phyloP scores from a whole-genome alignment of 2,797 vertebrate genomes.

The Cuculus canorus region DNA sequence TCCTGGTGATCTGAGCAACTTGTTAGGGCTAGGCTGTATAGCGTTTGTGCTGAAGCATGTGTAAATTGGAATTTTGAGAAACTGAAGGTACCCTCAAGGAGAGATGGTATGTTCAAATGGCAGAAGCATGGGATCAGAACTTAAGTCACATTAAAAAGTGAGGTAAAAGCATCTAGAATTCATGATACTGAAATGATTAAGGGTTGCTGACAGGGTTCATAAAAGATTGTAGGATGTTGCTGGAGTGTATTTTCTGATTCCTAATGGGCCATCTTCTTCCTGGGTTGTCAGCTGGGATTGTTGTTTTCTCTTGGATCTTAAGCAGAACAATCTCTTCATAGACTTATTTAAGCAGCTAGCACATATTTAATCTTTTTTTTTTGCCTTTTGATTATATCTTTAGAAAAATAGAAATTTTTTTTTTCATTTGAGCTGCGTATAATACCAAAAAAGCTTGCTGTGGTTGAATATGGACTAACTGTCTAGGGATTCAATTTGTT shows the following conservation, averaged over 20 bases:
- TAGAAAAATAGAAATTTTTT: slow-evolving; percentile 13
- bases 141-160: not conserved
- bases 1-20: not conserved
- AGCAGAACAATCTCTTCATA: slow-evolving; percentile 39
- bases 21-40: not conserved
- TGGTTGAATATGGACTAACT: not conserved
- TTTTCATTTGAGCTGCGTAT: slow-evolving; percentile 1
- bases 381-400: slow-evolving; percentile 34
- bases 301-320: slow-evolving; percentile 39
- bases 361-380: slow-evolving; percentile 33
- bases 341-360: slow-evolving; percentile 39
- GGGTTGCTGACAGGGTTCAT: not conserved
- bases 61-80: not conserved
- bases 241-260: not conserved
- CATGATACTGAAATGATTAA: not conserved
- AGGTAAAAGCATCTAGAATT: not conserved
- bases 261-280: not conserved
- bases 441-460: not conserved
- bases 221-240: not conserved
- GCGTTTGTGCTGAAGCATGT: not conserved
- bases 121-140: not conserved
- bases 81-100: not conserved
- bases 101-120: not conserved
- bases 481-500: not conserved
- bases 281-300: slow-evolving; percentile 22